A percentile compares a stretch with the other conserved stretches of the same genome.
These are phyloP conservation scores for Calephelis nemesis DNA, from an alignment of 1,140 invertebrate species.

Conservation along the genomic window DNA sequence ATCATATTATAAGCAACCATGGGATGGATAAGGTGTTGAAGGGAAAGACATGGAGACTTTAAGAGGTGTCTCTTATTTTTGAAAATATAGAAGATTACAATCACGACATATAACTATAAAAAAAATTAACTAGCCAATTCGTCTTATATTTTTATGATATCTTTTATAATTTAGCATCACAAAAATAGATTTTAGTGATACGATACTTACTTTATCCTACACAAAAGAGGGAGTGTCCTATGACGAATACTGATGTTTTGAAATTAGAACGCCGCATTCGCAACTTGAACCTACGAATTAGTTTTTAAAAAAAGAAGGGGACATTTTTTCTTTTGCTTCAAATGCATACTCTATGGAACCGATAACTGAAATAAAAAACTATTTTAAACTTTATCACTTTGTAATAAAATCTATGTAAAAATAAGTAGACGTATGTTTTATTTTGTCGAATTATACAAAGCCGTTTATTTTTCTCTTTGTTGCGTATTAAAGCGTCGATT, in stretches of 20 bases:
- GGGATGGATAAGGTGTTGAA: too few species aligned
- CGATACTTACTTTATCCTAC: constrained; percentile 46
- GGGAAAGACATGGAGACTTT: too few species aligned
- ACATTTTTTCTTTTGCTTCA: constrained; percentile 56
- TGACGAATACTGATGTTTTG: constrained; percentile 77
- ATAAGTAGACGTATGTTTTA: constrained; percentile 18
- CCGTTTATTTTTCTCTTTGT: constrained; percentile 78
- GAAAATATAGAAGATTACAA: too few species aligned
- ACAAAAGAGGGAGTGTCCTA: constrained; percentile 65
- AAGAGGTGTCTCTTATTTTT: too few species aligned
- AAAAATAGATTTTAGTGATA: background rate
- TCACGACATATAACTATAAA: too few species aligned
- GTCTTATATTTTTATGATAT: background rate
- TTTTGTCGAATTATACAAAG: constrained; percentile 66
- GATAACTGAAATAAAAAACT: background rate
- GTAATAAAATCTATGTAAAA: constrained; percentile 24
- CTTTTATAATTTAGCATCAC: constrained; percentile 3
- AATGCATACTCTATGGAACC: background rate
- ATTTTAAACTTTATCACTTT: constrained; percentile 33
- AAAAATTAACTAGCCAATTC: too few species aligned
- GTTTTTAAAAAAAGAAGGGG: constrained; percentile 72
- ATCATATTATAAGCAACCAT: too few species aligned
- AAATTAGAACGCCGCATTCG: constrained; percentile 76
- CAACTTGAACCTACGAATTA: constrained; percentile 77
- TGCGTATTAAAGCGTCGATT: constrained; percentile 69